Conservation (phyloP, 2,113 vertebrate species). For the Mirza zaza region DNA sequence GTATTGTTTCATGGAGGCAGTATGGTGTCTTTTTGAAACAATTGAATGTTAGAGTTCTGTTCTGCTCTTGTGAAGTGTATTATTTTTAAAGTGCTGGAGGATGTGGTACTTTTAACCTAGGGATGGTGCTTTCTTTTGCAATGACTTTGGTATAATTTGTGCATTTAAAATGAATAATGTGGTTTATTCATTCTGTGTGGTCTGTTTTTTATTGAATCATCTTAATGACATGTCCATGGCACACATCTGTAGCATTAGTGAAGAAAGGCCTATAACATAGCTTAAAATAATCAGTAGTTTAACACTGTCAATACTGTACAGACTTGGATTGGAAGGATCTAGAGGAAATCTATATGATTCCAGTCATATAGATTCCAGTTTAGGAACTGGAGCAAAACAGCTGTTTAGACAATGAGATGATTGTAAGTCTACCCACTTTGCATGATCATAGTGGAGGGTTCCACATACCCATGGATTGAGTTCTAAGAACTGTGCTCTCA, state of each 20-base stretch:
- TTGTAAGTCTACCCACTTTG: neutral
- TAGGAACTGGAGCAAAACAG: neutral
- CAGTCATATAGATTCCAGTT: neutral
- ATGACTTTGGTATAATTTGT: neutral
- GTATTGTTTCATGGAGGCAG: neutral
- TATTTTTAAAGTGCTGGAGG: neutral
- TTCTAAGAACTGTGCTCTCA: neutral
- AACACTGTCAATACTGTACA: neutral
- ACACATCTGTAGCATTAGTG: neutral
- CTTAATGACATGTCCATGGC: neutral
- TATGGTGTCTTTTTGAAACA: neutral
- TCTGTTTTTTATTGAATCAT: neutral
- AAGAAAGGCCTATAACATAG: neutral
- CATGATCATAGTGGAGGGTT: neutral
- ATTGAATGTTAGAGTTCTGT: neutral
- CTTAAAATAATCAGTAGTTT: neutral
- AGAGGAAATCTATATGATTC: neutral
- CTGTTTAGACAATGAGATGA: neutral
- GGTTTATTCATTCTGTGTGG: neutral
- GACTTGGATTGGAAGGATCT: neutral
- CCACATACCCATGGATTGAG: neutral
- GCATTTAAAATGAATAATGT: neutral
- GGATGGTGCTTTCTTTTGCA: neutral
- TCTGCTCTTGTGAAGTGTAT: neutral
- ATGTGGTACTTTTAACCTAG: neutral